Base-by-base conservation (phyloP, 2,113 vertebrate species). In the Podilymbus podiceps region DNA sequence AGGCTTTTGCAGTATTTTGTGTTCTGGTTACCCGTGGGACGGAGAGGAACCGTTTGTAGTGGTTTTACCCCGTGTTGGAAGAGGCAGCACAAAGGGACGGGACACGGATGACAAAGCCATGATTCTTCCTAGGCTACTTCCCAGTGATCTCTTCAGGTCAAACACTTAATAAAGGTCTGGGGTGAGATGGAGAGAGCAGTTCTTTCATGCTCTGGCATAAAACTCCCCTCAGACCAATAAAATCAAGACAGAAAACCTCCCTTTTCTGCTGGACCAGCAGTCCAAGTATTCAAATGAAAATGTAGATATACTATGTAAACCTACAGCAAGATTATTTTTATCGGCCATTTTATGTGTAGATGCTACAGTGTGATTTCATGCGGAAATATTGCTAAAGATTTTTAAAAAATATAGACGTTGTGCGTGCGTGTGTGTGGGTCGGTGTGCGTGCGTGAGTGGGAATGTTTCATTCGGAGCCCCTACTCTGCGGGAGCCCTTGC, bases 281-380 rank as follows among this genome's bases (percentile, higher is more conserved):
- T 84, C 76, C 85, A 63, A 66, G 76, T 71, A 81, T 94, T 95
- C 79, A 62, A 24, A 89, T 33, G 88, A 85, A 97, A 93, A 79
- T 97, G 95, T 96, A 93, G 91, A 98, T 97, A 95, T 4, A 60
- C 83, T 50, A 8, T 91, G 89, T 93, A 96, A 96, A 94, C 94
- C 91, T 88, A 38, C 94, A 84, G 89, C 88, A 33, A 81, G 93
- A 89, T 86, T 95, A 95, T 94, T 96, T 96, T 96, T 95, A 75
- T 96, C 94, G 66, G 95, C 96, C 82, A 3, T 86, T 92, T 85
- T 89, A 40, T 88, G 94, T 97, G 92, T 96, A 96, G 95, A 90
- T 87, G 95, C 97, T 94, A 52, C 92, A 42, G 90, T 97, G 96
- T 97, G 98, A 95, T 91, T 97, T 91, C 92, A 93, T 77, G 72